phyloP scores from a whole-genome alignment of 30 jellyfish, hydroid and myxozoan genomes.

The Catostylus mosaicus region DNA sequence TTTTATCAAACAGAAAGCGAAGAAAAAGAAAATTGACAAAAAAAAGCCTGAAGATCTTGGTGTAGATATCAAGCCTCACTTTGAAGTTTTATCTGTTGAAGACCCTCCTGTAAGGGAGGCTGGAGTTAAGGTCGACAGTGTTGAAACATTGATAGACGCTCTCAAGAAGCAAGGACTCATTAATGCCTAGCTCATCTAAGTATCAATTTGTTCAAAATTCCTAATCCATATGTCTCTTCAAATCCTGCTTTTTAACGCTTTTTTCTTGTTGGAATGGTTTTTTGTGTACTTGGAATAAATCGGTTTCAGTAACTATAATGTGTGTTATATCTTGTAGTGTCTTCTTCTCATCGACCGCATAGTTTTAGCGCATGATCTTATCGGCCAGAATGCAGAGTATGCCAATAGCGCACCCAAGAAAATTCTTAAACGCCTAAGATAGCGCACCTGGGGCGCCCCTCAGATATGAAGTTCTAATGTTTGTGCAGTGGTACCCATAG shows the following conservation, averaged over 20 bases:
- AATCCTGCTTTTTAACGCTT: no score
- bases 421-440: no score
- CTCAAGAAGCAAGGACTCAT: conserved; percentile 86
- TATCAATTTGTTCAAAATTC: no score
- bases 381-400: no score
- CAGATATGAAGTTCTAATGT: no score
- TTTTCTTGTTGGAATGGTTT: conserved; percentile 5
- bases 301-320: neutral
- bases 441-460: no score
- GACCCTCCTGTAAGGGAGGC: conserved; percentile 99
- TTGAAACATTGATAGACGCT: conserved; percentile 75
- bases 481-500: no score
- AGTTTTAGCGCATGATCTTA: no score
- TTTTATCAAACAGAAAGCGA: conserved; percentile 82
- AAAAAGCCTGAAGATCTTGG: conserved; percentile 86
- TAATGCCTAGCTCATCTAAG: conserved; percentile 57
- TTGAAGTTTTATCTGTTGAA: conserved; percentile 73
- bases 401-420: no score
- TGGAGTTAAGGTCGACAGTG: conserved; percentile 91
- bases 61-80: conserved; percentile 88
- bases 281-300: neutral
- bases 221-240: no score
- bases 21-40: conserved; percentile 89
- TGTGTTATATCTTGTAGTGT: no score
- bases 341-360: no score